These are phyloP conservation scores for Etheostoma nigrum DNA, from an alignment of 2,797 vertebrate genomes.

Conservation along the genomic window DNA sequence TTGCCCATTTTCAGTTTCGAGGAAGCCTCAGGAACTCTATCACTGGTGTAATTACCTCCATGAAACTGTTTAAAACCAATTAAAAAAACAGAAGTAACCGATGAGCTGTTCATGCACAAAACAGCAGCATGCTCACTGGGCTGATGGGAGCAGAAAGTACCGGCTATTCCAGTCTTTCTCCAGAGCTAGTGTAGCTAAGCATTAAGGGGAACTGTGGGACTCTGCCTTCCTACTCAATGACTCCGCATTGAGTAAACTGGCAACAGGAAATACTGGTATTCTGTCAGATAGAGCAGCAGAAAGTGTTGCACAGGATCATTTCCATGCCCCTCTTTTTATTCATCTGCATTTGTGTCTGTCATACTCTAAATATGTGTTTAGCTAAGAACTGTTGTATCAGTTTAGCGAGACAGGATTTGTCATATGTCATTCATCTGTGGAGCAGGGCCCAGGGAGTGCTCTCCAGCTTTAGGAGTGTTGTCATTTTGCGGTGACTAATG, in stretches of 20 bases:
- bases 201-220: conserved; percentile 55
- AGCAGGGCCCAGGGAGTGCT: neutral
- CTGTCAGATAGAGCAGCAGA: conserved; percentile 42
- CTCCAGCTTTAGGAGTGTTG: conserved; percentile 10
- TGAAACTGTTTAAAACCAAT: conserved; percentile 7
- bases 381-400: conserved; percentile 5
- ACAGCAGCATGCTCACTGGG: neutral
- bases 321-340: neutral
- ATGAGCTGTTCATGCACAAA: conserved; percentile 16
- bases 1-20: conserved; percentile 13
- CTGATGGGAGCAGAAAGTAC: conserved; percentile 42
- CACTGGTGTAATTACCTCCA: neutral
- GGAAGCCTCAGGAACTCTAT: neutral
- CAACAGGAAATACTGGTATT: conserved; percentile 35
- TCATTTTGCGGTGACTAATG: conserved; percentile 25
- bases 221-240: conserved; percentile 59
- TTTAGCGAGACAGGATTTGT: conserved; percentile 22
- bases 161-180: conserved; percentile 43
- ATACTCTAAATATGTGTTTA: conserved; percentile 17
- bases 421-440: conserved; percentile 23
- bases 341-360: neutral
- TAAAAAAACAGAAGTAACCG: conserved; percentile 4
- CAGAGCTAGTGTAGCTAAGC: conserved; percentile 45
- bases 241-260: conserved; percentile 46
- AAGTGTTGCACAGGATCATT: conserved; percentile 34